Conservation (phyloP, 30 jellyfish, hydroid and myxozoan species). For the Phacellophora camtschatica region DNA sequence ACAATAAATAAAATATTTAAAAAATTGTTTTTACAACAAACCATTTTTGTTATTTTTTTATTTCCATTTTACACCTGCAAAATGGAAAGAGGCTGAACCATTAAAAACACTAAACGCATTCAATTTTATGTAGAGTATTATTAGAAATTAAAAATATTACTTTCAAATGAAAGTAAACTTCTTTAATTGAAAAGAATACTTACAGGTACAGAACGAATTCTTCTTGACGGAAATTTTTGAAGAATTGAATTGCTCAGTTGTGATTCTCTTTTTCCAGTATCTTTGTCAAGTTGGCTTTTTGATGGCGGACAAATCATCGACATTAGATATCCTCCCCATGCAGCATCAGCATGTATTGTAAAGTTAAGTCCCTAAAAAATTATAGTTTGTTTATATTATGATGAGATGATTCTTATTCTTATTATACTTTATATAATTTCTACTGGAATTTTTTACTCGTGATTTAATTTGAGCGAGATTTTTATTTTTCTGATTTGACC, state of each 20-base stretch:
- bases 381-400: neutral
- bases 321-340: constrained; percentile 77
- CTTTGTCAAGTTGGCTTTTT: neutral
- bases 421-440: no score
- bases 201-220: constrained; percentile 29
- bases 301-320: constrained; percentile 50
- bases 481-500: no score
- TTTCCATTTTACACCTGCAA: no score
- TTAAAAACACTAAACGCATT: no score
- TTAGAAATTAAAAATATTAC: no score
- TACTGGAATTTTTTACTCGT: neutral
- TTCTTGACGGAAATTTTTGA: neutral
- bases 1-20: no score
- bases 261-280: neutral
- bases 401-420: neutral
- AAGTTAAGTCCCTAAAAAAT: constrained; percentile 62
- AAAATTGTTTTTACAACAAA: no score
- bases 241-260: neutral
- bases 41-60: no score
- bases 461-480: no score
- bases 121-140: neutral
- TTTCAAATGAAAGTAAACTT: neutral
- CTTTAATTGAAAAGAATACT: neutral
- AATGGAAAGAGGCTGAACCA: no score
- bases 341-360: constrained; percentile 71